A percentile compares a stretch with the other conserved stretches of the same genome.
phyloP scores from a whole-genome alignment of 1,140 invertebrate genomes.

The Habropoda laboriosa region DNA sequence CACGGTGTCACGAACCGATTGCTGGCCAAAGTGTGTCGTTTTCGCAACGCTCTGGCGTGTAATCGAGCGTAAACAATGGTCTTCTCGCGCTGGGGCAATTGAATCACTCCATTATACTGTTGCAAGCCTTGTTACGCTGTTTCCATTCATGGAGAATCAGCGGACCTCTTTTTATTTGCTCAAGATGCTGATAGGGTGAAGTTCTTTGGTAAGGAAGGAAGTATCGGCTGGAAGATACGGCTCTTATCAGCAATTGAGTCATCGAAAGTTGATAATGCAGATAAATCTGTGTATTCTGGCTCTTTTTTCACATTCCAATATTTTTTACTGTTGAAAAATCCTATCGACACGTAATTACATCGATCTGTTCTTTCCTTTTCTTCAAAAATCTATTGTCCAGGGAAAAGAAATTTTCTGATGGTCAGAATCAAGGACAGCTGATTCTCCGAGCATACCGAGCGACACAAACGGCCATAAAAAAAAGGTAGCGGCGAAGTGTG shows the following conservation, averaged over 20 bases:
- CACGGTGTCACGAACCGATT: background rate
- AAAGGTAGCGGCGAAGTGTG: constrained; percentile 5
- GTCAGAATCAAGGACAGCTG: background rate
- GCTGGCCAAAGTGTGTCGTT: constrained; percentile 7
- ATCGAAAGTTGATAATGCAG: background rate
- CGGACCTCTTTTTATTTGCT: background rate
- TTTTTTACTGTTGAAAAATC: background rate
- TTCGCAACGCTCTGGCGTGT: background rate
- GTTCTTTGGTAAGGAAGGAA: background rate
- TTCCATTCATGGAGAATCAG: background rate
- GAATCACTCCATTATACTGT: background rate
- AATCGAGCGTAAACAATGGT: constrained; percentile 28
- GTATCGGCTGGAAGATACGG: background rate
- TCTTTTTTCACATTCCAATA: background rate
- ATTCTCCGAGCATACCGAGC: background rate
- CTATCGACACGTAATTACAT: too few relatives aligned
- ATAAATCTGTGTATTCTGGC: background rate
- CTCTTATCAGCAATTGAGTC: constrained; percentile 8
- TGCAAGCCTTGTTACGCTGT: background rate
- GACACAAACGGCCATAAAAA: background rate
- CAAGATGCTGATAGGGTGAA: background rate
- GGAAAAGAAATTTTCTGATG: too few relatives aligned
- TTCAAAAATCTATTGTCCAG: too few relatives aligned
- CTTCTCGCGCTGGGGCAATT: too few relatives aligned
- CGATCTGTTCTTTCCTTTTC: background rate